phyloP scores from a whole-genome alignment of 2,113 vertebrate species.

The Marcusenius ussheri region DNA sequence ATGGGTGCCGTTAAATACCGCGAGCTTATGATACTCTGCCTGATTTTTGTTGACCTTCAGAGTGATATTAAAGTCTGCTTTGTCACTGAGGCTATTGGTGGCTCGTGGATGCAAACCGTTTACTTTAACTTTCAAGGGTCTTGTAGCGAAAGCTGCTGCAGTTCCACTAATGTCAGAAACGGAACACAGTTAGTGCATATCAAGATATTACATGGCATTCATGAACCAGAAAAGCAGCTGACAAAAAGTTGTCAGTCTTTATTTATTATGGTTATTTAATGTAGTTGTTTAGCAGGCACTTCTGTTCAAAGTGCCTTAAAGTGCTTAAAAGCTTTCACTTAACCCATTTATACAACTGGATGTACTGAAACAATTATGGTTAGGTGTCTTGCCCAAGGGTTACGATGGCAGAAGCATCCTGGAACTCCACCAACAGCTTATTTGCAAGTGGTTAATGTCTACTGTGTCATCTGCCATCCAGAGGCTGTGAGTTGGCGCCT shows the following conservation, averaged over 20 bases:
- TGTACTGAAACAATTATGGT: background rate
- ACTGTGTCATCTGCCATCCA: background rate
- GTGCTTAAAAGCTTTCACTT: background rate
- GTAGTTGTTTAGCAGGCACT: background rate
- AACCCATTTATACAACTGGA: background rate
- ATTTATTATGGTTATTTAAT: background rate
- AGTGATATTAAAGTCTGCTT: background rate
- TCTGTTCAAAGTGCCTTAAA: background rate
- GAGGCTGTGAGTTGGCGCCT: background rate
- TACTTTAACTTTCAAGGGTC: background rate
- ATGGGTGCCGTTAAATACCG: background rate
- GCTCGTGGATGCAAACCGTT: background rate
- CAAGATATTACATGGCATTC: background rate
- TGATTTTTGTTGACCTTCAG: background rate
- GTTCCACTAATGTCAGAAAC: background rate
- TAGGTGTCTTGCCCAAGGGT: background rate
- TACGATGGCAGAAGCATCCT: background rate
- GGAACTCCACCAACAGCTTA: background rate
- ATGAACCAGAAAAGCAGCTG: background rate
- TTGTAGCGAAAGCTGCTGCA: background rate
- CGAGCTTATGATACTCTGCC: background rate
- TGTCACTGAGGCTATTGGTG: background rate
- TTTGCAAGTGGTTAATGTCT: background rate
- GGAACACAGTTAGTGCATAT: background rate
- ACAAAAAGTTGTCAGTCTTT: background rate